Conservation (phyloP, 2,797 vertebrate species). For the Mormyrops attenuatus region DNA sequence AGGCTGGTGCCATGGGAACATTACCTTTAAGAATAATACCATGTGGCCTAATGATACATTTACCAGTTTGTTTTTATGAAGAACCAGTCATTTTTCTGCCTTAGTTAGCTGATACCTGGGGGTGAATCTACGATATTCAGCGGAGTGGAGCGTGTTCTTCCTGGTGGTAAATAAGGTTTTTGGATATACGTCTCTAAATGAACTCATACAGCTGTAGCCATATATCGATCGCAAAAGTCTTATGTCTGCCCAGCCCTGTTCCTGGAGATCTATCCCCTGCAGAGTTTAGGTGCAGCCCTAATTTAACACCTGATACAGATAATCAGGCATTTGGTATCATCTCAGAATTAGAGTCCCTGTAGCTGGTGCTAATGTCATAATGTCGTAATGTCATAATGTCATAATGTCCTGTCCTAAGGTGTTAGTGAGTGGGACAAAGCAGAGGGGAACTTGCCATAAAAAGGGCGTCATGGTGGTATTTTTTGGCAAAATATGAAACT, state of each 20-base stretch:
- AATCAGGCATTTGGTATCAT: not conserved
- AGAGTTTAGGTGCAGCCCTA: not conserved
- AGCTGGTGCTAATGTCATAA: not conserved
- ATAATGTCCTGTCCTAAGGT: not conserved
- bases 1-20: not conserved
- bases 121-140: not conserved
- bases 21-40: not conserved
- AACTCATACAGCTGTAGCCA: not conserved
- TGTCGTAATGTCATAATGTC: not conserved
- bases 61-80: not conserved
- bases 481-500: not conserved
- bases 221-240: not conserved
- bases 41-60: not conserved
- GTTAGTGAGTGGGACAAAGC: not conserved
- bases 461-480: not conserved
- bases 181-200: not conserved
- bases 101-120: not conserved
- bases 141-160: not conserved
- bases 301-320: not conserved
- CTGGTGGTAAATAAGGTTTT: not conserved
- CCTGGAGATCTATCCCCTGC: not conserved
- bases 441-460: not conserved
- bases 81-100: not conserved
- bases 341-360: not conserved
- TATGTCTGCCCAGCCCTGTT: not conserved